phyloP scores from a whole-genome alignment of 2,888 invertebrate species.

The Thelaira solivaga region DNA sequence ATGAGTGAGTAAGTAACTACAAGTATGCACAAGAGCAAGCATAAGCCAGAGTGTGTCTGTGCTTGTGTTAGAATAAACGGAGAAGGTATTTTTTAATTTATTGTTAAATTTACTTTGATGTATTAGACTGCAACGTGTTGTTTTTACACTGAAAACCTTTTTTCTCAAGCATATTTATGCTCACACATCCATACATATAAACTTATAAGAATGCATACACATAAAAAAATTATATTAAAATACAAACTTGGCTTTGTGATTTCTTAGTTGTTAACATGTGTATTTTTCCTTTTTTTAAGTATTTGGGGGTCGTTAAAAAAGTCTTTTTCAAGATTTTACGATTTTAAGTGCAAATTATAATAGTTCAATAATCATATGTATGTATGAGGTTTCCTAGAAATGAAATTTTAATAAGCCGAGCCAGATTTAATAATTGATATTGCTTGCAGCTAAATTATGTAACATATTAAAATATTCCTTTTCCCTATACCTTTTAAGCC shows the following conservation, averaged over 20 bases:
- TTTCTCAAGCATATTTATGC: not conserved
- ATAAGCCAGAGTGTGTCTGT: slow-evolving; percentile 1
- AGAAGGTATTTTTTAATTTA: slow-evolving; percentile 58
- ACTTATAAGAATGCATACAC: not conserved
- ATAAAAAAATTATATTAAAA: slow-evolving; percentile 2
- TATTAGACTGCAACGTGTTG: slow-evolving; percentile 59
- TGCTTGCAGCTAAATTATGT: no score
- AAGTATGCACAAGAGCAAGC: not conserved
- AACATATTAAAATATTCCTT: no score
- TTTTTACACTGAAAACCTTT: slow-evolving; percentile 53
- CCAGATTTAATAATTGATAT: no score
- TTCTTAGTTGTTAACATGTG: slow-evolving; percentile 29
- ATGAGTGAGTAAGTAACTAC: not conserved
- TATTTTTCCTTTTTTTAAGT: not conserved
- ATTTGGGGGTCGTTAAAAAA: not conserved
- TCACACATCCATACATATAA: not conserved
- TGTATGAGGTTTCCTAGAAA: no score
- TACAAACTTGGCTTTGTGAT: slow-evolving; percentile 37
- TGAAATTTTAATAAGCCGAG: no score
- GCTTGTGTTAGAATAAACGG: slow-evolving; percentile 22
- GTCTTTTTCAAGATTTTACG: not conserved
- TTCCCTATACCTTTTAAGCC: no score
- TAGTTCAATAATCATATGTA: no score
- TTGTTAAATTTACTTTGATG: slow-evolving; percentile 59
- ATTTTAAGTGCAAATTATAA: not conserved